A percentile compares a stretch with the other conserved stretches of the same genome.
Evolutionary conservation across 2,113 vertebrate genomes (phyloP).

Genomic region (Syngnathoides biaculeatus): DNA sequence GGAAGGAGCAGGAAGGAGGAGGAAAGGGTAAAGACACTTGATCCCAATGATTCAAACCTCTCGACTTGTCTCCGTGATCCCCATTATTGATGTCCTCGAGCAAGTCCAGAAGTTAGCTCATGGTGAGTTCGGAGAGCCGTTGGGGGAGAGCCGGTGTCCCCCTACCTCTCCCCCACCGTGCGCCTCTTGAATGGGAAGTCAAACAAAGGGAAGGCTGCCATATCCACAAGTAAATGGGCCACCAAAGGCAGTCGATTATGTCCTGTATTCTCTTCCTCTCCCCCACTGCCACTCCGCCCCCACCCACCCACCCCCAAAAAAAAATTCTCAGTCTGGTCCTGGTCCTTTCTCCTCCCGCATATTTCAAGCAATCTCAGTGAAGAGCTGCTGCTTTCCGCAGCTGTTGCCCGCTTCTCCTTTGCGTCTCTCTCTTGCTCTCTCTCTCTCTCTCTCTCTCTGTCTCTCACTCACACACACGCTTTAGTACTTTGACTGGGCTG

Average conservation of each 20-base stretch:
- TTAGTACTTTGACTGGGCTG: slow-evolving; percentile 45
- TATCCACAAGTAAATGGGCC: slow-evolving; percentile 5
- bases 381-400: not conserved
- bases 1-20: slow-evolving; percentile 11
- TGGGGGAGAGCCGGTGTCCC: slow-evolving; percentile 41
- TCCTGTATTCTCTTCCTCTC: slow-evolving; percentile 8
- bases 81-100: slow-evolving; percentile 19
- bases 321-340: too few species aligned
- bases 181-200: slow-evolving; percentile 19
- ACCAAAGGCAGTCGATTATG: not conserved
- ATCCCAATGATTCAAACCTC: slow-evolving; percentile 6
- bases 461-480: not conserved
- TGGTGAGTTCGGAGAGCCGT: slow-evolving; percentile 54
- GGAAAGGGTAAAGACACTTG: slow-evolving; percentile 20
- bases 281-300: too few species aligned
- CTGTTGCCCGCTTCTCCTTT: slow-evolving; percentile 39
- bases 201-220: slow-evolving; percentile 9
- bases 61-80: slow-evolving; percentile 4
- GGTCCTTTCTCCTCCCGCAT: slow-evolving; percentile 1
- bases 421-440: slow-evolving; percentile 39
- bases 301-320: slow-evolving; percentile 12
- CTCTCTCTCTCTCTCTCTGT: not conserved
- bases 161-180: slow-evolving; percentile 62
- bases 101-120: slow-evolving; percentile 35
- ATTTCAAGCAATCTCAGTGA: slow-evolving; percentile 17